phyloP scores from a whole-genome alignment of 1,140 invertebrate species.

The Drosophila ficusphila region DNA sequence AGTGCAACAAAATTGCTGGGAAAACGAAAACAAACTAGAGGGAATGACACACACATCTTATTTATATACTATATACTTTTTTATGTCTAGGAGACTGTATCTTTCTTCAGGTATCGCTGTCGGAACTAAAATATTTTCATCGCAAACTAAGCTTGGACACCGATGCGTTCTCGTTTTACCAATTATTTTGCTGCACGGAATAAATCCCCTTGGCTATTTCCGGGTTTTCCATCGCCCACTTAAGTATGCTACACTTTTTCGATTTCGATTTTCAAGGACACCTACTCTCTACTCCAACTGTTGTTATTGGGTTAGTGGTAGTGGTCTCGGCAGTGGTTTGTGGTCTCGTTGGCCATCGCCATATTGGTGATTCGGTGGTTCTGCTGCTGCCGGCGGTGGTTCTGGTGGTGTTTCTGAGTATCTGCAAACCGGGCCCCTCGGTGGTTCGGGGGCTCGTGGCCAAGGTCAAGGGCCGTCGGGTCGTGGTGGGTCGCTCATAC shows the following conservation, averaged over 20 bases:
- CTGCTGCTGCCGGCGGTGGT: constrained; percentile 13
- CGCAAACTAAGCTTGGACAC: too few species aligned
- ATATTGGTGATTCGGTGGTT: constrained; percentile 2
- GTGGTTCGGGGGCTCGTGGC: background rate
- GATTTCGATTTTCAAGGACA: constrained; percentile 17
- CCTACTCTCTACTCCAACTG: constrained; percentile 57
- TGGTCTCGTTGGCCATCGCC: constrained; percentile 3
- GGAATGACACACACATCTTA: too few species aligned
- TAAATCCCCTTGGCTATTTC: background rate
- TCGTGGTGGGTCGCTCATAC: constrained; percentile 32
- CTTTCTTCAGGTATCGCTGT: too few species aligned
- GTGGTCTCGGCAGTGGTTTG: constrained; percentile 10
- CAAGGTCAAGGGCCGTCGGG: constrained; percentile 3
- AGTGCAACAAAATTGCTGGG: constrained; percentile 12
- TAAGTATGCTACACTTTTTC: constrained; percentile 17
- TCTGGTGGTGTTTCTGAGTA: background rate
- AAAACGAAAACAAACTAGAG: background rate
- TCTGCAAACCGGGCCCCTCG: background rate
- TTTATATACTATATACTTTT: too few species aligned
- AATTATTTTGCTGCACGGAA: background rate
- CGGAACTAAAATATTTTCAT: too few species aligned
- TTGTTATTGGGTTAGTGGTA: constrained; percentile 66
- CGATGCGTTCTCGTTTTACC: background rate
- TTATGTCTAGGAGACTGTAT: too few species aligned
- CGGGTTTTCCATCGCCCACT: background rate